Base-by-base conservation (phyloP, 2,797 vertebrate genomes). In the Coilia nasus region DNA sequence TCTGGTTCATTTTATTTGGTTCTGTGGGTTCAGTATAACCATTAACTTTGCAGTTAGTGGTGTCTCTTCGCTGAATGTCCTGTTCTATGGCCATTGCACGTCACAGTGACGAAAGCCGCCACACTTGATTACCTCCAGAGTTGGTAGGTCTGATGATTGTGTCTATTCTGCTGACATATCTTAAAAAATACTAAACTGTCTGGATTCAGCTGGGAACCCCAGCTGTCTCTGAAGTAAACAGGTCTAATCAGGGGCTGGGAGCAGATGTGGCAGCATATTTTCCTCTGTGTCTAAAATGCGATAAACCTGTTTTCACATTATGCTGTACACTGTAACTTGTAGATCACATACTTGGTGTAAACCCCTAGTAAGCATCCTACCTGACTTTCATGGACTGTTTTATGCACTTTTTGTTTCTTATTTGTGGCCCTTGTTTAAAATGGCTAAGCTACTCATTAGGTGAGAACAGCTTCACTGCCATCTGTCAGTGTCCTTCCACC, bases 11-110 rank as follows among this genome's bases (percentile, higher is more conserved):
- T 44, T 41, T 78, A 31, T 78, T 78, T 78, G 31, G 71, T 44
- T 41, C 14, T 5, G 71, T 71, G 31, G 31, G 31, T 0, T 41
- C 17, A 41, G 31, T 19, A 19, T 78, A 78, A 78, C 71, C 71
- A 78, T 78, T 78, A 78, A 78, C 71, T 78, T 78, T 19, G 35
- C 35, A 78, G 71, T 78, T 78, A 78, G 31, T 44, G 25, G 50
- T 62, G 23, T 75, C n/a, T 28, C 19, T 31, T 41, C 25, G 56
- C 46, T 14, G 28, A 19, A 17, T 84, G 83, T 84, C n/a, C 50
- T 41, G 21, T 57, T 15, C 83, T 12, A n/a, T 5, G 60, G 17
- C n/a, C 56, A 15, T 19, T 56, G 54, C 50, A 17, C 12, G 19
- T 41, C 64, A 78, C 31, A 71, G 3, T 59, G 50, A 84, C 59